Conservation (phyloP, 2,797 vertebrate genomes). For the Arctocebus calabarensis region DNA sequence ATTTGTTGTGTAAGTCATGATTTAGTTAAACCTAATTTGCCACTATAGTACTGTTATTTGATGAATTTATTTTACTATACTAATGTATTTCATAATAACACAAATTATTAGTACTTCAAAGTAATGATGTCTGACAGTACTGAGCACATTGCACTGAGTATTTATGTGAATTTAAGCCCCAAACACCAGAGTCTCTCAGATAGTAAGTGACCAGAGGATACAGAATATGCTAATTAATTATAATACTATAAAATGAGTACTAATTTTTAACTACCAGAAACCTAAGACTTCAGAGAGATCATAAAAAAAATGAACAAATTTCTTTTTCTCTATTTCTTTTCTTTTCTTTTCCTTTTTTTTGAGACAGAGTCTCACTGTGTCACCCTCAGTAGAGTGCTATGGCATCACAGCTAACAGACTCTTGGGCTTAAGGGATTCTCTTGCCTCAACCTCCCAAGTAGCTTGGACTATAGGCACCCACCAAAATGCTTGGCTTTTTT, state of each 20-base stretch:
- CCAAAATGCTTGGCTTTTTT: too few relatives aligned
- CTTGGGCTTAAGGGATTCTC: too few relatives aligned
- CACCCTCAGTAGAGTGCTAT: too few relatives aligned
- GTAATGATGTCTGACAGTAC: not conserved
- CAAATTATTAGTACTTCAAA: not conserved
- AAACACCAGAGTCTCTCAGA: not conserved
- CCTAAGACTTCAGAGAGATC: not conserved
- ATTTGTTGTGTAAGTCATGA: not conserved
- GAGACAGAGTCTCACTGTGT: not conserved
- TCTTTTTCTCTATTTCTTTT: too few relatives aligned
- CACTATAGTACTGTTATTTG: not conserved
- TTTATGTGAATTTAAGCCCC: not conserved
- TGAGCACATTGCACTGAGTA: not conserved
- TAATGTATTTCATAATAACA: constrained; percentile 19
- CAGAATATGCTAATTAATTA: not conserved
- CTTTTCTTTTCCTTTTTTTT: not conserved
- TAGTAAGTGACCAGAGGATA: not conserved
- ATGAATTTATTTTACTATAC: not conserved
- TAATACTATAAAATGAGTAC: not conserved
- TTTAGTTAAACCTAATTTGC: constrained; percentile 9
- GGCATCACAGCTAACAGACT: too few relatives aligned
- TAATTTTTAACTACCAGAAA: not conserved
- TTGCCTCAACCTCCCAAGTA: too few relatives aligned
- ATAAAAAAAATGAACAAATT: too few relatives aligned
- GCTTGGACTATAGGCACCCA: too few relatives aligned